Evolutionary conservation across 2,888 invertebrate genomes (phyloP), one percentile per base, ranked within the genome.

Genomic region (Sesia bembeciformis): DNA sequence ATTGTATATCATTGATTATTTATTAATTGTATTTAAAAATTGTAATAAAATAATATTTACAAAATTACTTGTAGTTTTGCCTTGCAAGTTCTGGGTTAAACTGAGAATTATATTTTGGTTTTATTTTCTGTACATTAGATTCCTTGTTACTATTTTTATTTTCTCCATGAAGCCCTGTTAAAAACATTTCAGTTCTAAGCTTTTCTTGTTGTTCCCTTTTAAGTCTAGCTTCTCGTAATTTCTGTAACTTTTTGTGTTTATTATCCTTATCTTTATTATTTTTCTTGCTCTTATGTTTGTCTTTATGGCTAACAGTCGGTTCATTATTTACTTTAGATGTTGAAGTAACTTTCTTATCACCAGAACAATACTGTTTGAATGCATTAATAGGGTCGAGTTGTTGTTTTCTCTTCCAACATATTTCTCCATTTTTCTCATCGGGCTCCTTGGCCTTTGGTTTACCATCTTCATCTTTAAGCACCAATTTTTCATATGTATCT

Each of bases 71-170:
- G 70, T 83, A 92, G 86, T 96, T 97, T 84, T 96, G 96, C 68
- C 95, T 93, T 7, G 96, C 96, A 53, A 96, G 76, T 78, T 95
- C 93, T 23, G 99, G 99, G 90, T 98, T 98, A 79, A 97, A 99
- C 78, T 98, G 98, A 3, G 97, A 97, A 85, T 98, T 98, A 75
- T 99, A 99, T 82, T 95, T 96, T 69, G 95, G 94, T 62, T 92
- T 91, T 40, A 52, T 76, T 77, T 51, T 76, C 67, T 49, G 70
- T 61, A 53, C 62, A 54, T 51, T 63, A 60, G 54, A 6, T 40
- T 52, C 54, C 54, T 57, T 50, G 46, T 60, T 54, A 57, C 43
- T 52, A 57, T 67, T 64, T 39, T 67, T 61, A 54, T 60, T 55
- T 42, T 68, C 58, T n/a, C 71, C 78, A 62, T 91, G 88, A 3